Evolutionary conservation across 2,797 vertebrate species (phyloP), one percentile per base, ranked within the genome.

Genomic region (Xiphorhynchus erythropygius): DNA sequence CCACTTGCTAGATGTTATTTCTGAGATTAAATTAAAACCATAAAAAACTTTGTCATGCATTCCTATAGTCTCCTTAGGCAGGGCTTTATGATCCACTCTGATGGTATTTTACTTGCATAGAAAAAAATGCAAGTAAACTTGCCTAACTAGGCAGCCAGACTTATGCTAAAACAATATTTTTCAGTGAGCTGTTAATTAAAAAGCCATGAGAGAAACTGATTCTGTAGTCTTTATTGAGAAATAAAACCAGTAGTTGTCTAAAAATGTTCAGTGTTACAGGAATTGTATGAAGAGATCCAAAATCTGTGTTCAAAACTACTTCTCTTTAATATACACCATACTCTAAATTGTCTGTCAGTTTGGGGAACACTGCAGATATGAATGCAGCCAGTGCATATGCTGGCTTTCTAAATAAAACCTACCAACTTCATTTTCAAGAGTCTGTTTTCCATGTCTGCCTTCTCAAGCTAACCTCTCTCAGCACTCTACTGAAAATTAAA

Each of bases 381-480:
- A 88, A 86, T 62, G n/a, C 90, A 97, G 89, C 91, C 94, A 92
- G 75, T 84, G 86, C 95, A 96, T 96, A 96, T 96, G 96, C 69
- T 87, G 84, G 70, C 81, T 97, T 97, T 97, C 97, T 97, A 98
- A 97, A 97, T 97, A 97, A 97, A 97, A 92, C 67, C 77, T 96
- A 88, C 93, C 91, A 94, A 79, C 87, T 95, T 94, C 95, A 79
- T 88, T 95, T 91, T 78, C 78, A 78, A 93, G 79, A 75, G 73
- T 90, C 93, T 94, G 74, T 83, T 97, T 97, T 94, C 88, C 60
- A 73, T 63, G 82, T 37, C 84, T 96, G 64, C 49, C 57, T 84
- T 92, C 89, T 60, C 50, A 89, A 35, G 78, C 70, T 92, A 96
- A 90, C 85, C 75, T 91, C 56, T 68, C 78, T 62, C 67, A 64